Percentiles rank a stretch among this genome's conserved stretches.
Evolutionary conservation across 1,140 invertebrate species (phyloP).

Genomic region (Ips nitidus): DNA sequence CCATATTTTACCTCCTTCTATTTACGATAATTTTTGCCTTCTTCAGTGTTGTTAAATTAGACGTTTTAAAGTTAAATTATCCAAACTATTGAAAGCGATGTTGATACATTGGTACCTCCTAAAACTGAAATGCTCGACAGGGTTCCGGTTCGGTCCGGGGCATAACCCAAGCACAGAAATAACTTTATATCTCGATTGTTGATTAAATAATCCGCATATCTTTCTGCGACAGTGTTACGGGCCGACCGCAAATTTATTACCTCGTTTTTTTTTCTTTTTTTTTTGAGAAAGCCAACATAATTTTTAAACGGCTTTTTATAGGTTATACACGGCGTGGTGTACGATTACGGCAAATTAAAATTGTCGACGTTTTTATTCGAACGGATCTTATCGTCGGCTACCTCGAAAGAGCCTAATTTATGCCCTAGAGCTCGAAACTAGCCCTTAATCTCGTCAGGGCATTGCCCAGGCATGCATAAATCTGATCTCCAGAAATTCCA

Average conservation of each 20-base stretch:
- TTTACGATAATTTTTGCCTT: no score
- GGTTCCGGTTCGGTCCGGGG: no score
- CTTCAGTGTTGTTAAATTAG: no score
- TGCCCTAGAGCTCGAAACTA: neutral
- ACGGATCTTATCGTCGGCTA: neutral
- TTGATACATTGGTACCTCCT: no score
- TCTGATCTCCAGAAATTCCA: conserved; percentile 29
- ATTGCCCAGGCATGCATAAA: conserved; percentile 32
- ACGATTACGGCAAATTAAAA: conserved; percentile 3
- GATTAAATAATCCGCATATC: conserved; percentile 14
- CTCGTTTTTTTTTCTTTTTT: neutral
- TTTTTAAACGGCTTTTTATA: neutral
- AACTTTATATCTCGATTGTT: conserved; percentile 8
- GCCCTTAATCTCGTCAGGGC: conserved; percentile 2
- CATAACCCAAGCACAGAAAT: neutral
- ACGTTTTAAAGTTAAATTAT: no score
- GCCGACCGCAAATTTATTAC: conserved; percentile 2
- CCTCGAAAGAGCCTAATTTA: no score
- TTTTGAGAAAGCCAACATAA: conserved; percentile 3
- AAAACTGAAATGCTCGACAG: neutral
- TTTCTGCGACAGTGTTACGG: neutral
- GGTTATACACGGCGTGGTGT: neutral
- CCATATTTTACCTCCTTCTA: no score
- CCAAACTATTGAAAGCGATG: no score
- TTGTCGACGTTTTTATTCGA: conserved; percentile 2